phyloP scores from a whole-genome alignment of 2,888 invertebrate species.

The Cryptus armator region DNA sequence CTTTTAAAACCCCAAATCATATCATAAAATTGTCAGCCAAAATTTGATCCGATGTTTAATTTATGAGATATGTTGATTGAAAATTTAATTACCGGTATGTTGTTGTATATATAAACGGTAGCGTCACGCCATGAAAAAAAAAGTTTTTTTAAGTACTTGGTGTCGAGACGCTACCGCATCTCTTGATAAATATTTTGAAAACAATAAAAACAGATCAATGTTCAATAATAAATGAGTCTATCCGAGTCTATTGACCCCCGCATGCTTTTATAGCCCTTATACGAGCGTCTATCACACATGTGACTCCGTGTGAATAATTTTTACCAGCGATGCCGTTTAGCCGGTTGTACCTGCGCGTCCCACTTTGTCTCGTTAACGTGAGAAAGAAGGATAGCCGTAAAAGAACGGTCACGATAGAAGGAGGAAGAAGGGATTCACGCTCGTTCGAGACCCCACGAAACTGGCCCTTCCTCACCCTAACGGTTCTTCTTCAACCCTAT shows the following conservation, averaged over 20 bases:
- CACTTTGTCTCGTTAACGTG: conserved; percentile 36
- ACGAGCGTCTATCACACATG: not conserved
- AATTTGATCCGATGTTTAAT: no score
- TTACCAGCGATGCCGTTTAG: conserved; percentile 10
- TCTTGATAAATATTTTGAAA: not conserved
- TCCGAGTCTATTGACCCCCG: not conserved
- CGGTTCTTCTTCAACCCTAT: conserved; percentile 68
- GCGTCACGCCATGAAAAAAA: no score
- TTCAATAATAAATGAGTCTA: not conserved
- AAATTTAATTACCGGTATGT: no score
- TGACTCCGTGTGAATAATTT: conserved; percentile 34
- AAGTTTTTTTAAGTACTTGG: not conserved
- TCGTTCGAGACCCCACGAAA: conserved; percentile 47
- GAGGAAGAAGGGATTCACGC: conserved; percentile 25
- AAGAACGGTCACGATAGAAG: conserved; percentile 19
- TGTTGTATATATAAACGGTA: no score
- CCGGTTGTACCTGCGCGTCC: conserved; percentile 40
- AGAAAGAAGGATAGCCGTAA: conserved; percentile 23
- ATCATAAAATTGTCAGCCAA: no score
- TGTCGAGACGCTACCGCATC: not conserved
- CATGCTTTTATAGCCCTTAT: not conserved
- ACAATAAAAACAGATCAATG: not conserved
- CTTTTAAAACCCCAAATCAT: no score
- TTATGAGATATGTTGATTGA: no score
- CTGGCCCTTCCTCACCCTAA: conserved; percentile 60